phyloP scores from a whole-genome alignment of 2,888 invertebrate species.

The Caenorhabditis macrosperma region DNA sequence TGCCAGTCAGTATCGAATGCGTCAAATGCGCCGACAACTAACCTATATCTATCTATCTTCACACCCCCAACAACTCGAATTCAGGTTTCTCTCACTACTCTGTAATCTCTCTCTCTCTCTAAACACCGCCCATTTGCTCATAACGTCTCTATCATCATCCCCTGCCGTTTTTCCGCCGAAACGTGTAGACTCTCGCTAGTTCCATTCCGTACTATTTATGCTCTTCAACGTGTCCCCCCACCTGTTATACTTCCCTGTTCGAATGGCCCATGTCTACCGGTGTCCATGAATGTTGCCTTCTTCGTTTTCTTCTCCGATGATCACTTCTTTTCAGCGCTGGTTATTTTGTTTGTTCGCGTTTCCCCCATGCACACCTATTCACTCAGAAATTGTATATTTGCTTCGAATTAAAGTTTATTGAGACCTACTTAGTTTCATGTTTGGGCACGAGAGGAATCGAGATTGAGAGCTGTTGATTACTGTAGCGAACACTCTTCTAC shows the following conservation, averaged over 20 bases:
- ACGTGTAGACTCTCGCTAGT: conserved; percentile 57
- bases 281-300: conserved; percentile 49
- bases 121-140: conserved; percentile 44
- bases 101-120: conserved; percentile 20
- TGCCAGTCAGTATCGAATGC: conserved; percentile 76
- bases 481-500: too few species aligned
- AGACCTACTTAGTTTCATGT: not conserved
- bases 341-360: conserved; percentile 39
- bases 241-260: conserved; percentile 6
- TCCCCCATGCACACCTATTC: conserved; percentile 1
- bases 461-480: too few species aligned
- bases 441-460: not conserved
- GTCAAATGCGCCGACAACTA: conserved; percentile 69
- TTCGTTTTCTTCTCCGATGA: conserved; percentile 59
- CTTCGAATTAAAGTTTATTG: conserved; percentile 24
- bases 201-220: conserved; percentile 31
- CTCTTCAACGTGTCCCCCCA: conserved; percentile 16
- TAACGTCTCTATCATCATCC: conserved; percentile 4
- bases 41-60: not conserved
- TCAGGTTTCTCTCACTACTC: conserved; percentile 38
- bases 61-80: conserved; percentile 3
- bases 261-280: conserved; percentile 56
- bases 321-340: conserved; percentile 52
- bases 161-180: conserved; percentile 47
- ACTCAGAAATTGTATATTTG: conserved; percentile 52